Evolutionary conservation across 2,888 invertebrate species (phyloP).

Genomic region (Theretra japonica): DNA sequence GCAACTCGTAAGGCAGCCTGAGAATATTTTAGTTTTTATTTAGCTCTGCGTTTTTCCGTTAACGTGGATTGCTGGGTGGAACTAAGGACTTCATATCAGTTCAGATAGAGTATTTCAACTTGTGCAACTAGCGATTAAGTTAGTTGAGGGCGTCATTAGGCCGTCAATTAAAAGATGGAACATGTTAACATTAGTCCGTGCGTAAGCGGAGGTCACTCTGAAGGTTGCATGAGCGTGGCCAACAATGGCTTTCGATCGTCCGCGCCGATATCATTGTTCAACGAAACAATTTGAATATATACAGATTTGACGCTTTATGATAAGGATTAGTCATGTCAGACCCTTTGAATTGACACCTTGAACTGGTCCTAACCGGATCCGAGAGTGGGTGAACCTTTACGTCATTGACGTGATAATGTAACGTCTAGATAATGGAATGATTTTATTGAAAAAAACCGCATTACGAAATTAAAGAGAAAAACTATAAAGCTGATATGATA

Average conservation of each 20-base stretch:
- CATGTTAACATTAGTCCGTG: conserved; percentile 24
- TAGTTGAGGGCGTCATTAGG: not conserved
- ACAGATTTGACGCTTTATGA: conserved; percentile 19
- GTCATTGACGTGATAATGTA: not conserved
- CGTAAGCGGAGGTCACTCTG: conserved; percentile 32
- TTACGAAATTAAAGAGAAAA: too few relatives aligned
- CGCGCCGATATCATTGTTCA: conserved; percentile 29
- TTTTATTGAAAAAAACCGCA: not conserved
- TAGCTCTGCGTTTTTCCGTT: not conserved
- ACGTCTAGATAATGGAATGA: not conserved
- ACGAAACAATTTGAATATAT: conserved; percentile 30
- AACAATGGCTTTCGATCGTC: conserved; percentile 30
- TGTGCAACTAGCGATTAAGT: too few relatives aligned
- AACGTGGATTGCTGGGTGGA: not conserved
- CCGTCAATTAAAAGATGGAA: conserved; percentile 3
- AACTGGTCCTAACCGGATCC: conserved; percentile 5
- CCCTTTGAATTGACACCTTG: not conserved
- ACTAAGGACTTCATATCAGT: too few relatives aligned
- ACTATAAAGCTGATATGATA: too few relatives aligned
- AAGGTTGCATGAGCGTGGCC: conserved; percentile 34
- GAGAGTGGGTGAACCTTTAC: not conserved
- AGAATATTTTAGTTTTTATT: not conserved
- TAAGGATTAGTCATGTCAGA: conserved; percentile 24
- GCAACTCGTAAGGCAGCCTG: not conserved
- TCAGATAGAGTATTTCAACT: too few relatives aligned